Evolutionary conservation across 2,113 vertebrate genomes (phyloP).

Genomic region (Platichthys flesus): DNA sequence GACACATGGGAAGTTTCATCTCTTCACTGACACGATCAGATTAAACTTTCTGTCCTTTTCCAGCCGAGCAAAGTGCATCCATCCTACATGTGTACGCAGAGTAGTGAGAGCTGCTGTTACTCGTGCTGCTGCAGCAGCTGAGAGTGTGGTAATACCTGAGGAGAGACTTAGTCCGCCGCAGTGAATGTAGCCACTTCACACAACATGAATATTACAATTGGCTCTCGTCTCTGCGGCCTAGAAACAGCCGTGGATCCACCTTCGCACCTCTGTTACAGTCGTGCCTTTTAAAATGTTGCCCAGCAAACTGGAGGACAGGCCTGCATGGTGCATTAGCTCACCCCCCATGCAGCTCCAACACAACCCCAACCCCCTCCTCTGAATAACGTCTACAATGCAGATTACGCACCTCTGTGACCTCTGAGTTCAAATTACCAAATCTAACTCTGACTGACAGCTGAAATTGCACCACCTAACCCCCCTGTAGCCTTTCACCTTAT

Average conservation of each 20-base stretch:
- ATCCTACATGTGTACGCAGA: not conserved
- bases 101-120: not conserved
- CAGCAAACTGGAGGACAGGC: conserved; percentile 51
- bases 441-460: conserved; percentile 11
- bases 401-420: conserved; percentile 9
- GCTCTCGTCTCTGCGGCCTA: conserved; percentile 44
- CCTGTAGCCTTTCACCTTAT: not conserved
- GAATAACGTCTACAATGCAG: conserved; percentile 24
- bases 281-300: conserved; percentile 60
- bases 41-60: not conserved
- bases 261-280: conserved; percentile 6
- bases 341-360: not conserved
- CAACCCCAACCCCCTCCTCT: not conserved
- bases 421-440: conserved; percentile 13
- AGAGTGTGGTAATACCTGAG: not conserved
- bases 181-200: conserved; percentile 51
- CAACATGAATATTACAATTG: conserved; percentile 62
- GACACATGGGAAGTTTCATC: not conserved
- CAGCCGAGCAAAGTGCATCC: not conserved
- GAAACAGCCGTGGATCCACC: conserved; percentile 53
- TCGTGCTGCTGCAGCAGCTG: not conserved
- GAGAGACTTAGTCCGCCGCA: conserved; percentile 7
- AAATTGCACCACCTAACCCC: not conserved
- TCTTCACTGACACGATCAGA: not conserved
- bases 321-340: conserved; percentile 47